phyloP scores from a whole-genome alignment of 2,113 vertebrate genomes.

The Lophura nycthemera region DNA sequence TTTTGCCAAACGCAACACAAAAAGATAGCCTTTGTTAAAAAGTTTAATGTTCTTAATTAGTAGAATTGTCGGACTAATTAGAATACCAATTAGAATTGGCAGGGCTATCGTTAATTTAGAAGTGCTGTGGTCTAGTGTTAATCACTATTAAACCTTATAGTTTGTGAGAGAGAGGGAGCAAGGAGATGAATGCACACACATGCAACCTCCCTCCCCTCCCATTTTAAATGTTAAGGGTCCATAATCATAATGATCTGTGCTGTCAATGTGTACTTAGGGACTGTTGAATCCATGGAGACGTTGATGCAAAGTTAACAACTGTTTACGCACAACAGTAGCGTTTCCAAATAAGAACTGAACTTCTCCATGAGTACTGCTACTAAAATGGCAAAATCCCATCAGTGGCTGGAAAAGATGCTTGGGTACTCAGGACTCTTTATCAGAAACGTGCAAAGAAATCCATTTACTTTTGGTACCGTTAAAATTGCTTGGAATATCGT shows the following conservation, averaged over 20 bases:
- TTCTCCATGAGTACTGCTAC: background rate
- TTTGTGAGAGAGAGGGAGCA: conserved; percentile 73
- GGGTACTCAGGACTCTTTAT: background rate
- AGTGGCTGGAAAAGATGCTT: background rate
- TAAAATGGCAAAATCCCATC: background rate
- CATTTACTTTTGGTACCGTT: background rate
- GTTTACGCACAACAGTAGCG: background rate
- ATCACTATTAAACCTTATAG: conserved; percentile 79
- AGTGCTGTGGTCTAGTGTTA: conserved; percentile 79
- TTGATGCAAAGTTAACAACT: conserved; percentile 13
- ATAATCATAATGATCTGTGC: conserved; percentile 31
- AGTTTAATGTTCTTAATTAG: conserved; percentile 83
- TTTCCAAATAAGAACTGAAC: conserved; percentile 12
- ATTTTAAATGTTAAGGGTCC: conserved; percentile 70
- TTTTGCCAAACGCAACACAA: conserved; percentile 77
- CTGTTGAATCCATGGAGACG: conserved; percentile 13
- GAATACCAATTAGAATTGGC: conserved; percentile 83
- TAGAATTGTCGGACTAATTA: conserved; percentile 81
- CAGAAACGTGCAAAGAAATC: background rate
- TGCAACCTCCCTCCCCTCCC: background rate
- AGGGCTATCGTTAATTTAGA: conserved; percentile 80
- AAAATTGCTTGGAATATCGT: background rate
- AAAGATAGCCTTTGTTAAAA: conserved; percentile 81
- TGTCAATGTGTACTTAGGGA: conserved; percentile 11
- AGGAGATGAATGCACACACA: conserved; percentile 47